Conservation (phyloP, 1,140 invertebrate genomes). For the Diploscapter pachys region DNA sequence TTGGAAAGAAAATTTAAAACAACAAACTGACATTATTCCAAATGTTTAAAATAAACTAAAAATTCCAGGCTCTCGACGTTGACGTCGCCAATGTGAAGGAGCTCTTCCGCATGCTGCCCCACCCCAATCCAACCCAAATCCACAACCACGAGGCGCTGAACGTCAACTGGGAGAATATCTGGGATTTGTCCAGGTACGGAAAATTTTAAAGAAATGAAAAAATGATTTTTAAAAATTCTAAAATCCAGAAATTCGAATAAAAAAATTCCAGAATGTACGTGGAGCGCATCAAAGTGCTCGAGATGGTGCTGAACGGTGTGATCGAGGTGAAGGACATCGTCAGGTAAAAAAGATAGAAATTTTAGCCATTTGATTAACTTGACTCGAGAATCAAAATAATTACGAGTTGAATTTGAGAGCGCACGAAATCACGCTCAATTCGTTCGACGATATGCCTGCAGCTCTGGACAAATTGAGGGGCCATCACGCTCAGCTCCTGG, state of each 20-base stretch:
- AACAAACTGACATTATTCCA: no score
- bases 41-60: background rate
- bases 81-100: constrained; percentile 69
- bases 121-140: constrained; percentile 82
- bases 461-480: constrained; percentile 73
- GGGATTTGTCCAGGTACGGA: constrained; percentile 69
- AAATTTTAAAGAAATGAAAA: no score
- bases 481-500: constrained; percentile 64
- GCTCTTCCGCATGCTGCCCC: constrained; percentile 59
- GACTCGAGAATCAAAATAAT: no score
- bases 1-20: no score
- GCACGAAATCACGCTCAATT: constrained; percentile 82
- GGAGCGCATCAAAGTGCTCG: constrained; percentile 80
- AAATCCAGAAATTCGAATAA: constrained; percentile 47
- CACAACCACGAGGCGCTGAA: constrained; percentile 78
- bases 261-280: constrained; percentile 68
- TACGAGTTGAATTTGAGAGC: no score
- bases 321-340: constrained; percentile 83
- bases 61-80: constrained; percentile 66
- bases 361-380: no score
- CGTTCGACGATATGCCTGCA: constrained; percentile 77
- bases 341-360: constrained; percentile 65
- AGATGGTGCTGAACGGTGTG: constrained; percentile 78
- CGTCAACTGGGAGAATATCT: constrained; percentile 85
- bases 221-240: no score